These are phyloP conservation scores for Penelope pileata DNA, from an alignment of 2,113 vertebrate species.

Conservation along the genomic window DNA sequence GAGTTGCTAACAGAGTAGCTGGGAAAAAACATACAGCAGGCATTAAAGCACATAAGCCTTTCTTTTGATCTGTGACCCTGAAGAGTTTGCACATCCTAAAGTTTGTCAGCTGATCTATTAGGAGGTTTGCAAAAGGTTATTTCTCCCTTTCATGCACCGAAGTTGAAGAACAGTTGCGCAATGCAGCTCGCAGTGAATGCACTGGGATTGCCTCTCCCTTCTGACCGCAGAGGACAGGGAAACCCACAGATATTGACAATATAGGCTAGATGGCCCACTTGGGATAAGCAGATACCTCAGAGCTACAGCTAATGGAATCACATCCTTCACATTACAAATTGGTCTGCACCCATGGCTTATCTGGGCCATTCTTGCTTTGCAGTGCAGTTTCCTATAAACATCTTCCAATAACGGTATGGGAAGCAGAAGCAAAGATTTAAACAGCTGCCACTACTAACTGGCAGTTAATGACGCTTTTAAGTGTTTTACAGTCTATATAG, in stretches of 20 bases:
- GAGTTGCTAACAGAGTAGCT: neutral
- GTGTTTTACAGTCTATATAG: conserved; percentile 35
- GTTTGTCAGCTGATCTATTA: neutral
- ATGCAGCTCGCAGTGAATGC: neutral
- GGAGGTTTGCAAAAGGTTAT: neutral
- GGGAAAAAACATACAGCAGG: neutral
- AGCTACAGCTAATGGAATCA: neutral
- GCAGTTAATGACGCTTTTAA: conserved; percentile 44
- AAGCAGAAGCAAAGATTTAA: conserved; percentile 20
- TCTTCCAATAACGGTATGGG: neutral
- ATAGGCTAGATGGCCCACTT: neutral
- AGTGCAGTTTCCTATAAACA: neutral
- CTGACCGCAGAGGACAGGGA: neutral
- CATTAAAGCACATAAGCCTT: neutral
- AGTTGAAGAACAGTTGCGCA: neutral
- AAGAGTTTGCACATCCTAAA: neutral
- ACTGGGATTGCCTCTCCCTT: neutral
- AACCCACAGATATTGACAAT: neutral
- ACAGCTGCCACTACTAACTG: conserved; percentile 23
- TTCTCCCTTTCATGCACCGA: neutral
- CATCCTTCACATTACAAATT: neutral
- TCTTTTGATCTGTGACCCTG: neutral
- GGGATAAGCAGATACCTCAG: neutral
- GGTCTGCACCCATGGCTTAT: neutral
- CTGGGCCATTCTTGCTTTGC: neutral